Evolutionary conservation across 2,797 vertebrate species (phyloP).

Genomic region (Lophotriccus pileatus): DNA sequence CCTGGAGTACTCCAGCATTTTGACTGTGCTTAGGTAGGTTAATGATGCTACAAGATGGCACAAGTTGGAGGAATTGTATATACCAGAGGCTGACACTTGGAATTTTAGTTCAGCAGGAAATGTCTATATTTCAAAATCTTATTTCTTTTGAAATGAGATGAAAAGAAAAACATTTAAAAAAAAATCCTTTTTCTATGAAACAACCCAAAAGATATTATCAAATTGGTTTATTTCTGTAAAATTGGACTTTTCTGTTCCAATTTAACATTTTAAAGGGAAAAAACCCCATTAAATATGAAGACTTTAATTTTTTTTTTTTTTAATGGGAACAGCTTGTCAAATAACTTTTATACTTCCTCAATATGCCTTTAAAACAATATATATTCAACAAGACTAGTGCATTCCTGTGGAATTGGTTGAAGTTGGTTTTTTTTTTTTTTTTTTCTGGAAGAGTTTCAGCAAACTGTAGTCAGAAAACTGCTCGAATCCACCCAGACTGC

Average conservation of each 20-base stretch:
- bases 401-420: neutral
- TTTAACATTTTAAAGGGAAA: neutral
- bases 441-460: neutral
- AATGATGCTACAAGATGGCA: constrained; percentile 37
- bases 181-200: neutral
- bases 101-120: constrained; percentile 17
- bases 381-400: neutral
- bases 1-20: constrained; percentile 24
- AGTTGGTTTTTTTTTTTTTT: too few relatives aligned
- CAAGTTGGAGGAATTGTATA: neutral
- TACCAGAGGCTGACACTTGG: neutral
- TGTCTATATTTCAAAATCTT: neutral
- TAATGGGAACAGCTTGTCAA: neutral
- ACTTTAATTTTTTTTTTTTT: neutral
- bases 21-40: neutral
- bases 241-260: neutral
- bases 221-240: neutral
- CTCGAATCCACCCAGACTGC: neutral
- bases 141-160: neutral
- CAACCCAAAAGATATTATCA: neutral
- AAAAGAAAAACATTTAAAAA: neutral
- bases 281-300: neutral
- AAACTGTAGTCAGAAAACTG: neutral
- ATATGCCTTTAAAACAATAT: neutral
- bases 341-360: neutral